Evolutionary conservation across 1,140 invertebrate species (phyloP), one percentile per base, ranked within the genome.

Genomic region (Acromyrmex charruanus): DNA sequence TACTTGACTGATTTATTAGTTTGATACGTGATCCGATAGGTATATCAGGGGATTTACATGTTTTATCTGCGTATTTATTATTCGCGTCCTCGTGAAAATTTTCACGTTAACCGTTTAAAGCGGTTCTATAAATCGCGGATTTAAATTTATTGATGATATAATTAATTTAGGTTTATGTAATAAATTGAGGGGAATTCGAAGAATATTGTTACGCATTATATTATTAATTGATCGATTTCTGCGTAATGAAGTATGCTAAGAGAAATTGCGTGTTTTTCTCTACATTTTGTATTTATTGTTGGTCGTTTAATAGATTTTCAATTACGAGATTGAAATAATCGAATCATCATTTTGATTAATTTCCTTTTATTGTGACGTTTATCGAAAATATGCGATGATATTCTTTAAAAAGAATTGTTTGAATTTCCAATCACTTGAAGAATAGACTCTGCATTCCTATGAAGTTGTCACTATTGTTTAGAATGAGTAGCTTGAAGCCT

Each of bases 161-260:
- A 69, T 81, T 80, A 69, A 80, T 53, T 25, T 55, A 55, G 49
- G 3, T 71, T 71, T 69, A 69, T 55, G 31, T 25, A 71, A 71
- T 53, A 51, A 55, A 55, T 71, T 81, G 59, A 31, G 77, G 44
- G 61, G 25, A 58, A 65, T 31, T 21, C 21, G 12, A 55, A 35
- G 77, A 39, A 80, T 49, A 71, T 81, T 81, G 21, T 58, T 28
- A 58, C 31, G 35, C 51, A 58, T 81, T 71, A 44, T 44, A 35
- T 81, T 58, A 58, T 58, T 58, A 81, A 49, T 49, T 58, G 51
- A 81, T 81, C 51, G 79, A 72, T 81, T 58, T 81, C 49, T 44
- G 31, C 12, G 25, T 44, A 72, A 72, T 81, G 35, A 35, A 51
- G 21, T 44, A 28, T 28, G 21, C 21, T 66, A 79, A 79, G 39